Percentiles rank a stretch among this genome's conserved stretches.
Conservation (phyloP, 1,140 invertebrate species). For the Helicoverpa zea region DNA sequence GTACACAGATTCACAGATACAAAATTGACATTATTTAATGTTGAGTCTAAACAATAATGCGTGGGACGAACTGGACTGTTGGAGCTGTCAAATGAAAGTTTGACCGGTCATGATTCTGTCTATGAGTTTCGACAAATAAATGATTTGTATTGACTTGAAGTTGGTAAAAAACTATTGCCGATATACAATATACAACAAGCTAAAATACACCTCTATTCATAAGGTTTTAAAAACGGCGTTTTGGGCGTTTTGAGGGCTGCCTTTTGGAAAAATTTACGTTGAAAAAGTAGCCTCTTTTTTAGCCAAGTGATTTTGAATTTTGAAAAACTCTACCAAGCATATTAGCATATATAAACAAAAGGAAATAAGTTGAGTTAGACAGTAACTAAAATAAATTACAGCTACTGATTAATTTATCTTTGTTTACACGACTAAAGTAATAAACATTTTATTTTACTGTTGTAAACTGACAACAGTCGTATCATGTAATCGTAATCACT, state of each 20-base stretch:
- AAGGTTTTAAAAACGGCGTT: too few relatives aligned
- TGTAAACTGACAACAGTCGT: not conserved
- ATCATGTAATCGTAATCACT: constrained; percentile 24
- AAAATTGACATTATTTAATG: constrained; percentile 46
- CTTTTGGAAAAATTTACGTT: too few relatives aligned
- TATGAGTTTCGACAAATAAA: not conserved
- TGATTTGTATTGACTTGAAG: not conserved
- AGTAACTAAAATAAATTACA: too few relatives aligned
- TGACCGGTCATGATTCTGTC: constrained; percentile 3
- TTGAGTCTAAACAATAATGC: constrained; percentile 30
- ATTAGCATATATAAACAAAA: too few relatives aligned
- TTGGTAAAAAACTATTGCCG: not conserved
- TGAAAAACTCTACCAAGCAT: too few relatives aligned
- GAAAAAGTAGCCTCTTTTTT: too few relatives aligned
- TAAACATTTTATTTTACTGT: constrained; percentile 19
- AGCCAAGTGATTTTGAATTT: too few relatives aligned
- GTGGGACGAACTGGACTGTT: constrained; percentile 32
- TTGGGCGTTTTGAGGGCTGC: too few relatives aligned
- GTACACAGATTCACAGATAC: constrained; percentile 54
- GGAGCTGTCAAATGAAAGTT: constrained; percentile 36
- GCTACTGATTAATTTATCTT: not conserved
- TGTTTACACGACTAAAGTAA: not conserved
- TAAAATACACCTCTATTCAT: too few relatives aligned
- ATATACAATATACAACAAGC: too few relatives aligned
- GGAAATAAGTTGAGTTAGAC: too few relatives aligned